Conservation (phyloP, 2,113 vertebrate genomes). For the Caretta caretta region DNA sequence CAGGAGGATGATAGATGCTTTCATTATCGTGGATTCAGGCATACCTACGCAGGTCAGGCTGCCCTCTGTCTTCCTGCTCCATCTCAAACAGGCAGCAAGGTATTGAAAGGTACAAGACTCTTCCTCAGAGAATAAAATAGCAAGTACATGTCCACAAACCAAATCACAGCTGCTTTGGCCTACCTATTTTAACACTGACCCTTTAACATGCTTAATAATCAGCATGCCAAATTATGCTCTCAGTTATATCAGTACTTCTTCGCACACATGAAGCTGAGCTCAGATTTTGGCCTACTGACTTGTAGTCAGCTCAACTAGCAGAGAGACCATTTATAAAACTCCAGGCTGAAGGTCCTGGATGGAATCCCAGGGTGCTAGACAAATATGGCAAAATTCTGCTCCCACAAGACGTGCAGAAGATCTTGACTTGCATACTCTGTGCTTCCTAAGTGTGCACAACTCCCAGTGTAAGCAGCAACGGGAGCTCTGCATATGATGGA, state of each 20-base stretch:
- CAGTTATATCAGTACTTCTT: background rate
- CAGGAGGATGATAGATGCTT: background rate
- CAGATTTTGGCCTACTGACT: background rate
- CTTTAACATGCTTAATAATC: background rate
- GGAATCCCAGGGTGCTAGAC: background rate
- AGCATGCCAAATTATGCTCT: background rate
- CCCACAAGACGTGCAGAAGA: background rate
- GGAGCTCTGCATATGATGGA: background rate
- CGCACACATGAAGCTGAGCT: rapidly evolving
- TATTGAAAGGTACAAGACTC: background rate
- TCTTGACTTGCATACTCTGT: rapidly evolving
- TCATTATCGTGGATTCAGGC: too few species aligned
- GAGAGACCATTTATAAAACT: rapidly evolving
- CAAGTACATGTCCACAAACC: background rate
- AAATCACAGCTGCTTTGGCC: background rate
- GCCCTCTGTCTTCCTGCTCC: background rate
- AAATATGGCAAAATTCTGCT: background rate
- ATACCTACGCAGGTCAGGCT: rapidly evolving
- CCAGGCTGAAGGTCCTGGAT: background rate
- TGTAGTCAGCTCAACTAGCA: background rate
- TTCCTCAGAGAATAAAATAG: rapidly evolving
- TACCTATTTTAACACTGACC: rapidly evolving
- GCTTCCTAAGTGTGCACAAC: rapidly evolving
- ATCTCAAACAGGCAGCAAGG: background rate
- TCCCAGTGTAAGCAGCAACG: rapidly evolving